Evolutionary conservation across 2,113 vertebrate genomes (phyloP), one percentile per base, ranked within the genome.

Genomic region (Gasterosteus aculeatus): DNA sequence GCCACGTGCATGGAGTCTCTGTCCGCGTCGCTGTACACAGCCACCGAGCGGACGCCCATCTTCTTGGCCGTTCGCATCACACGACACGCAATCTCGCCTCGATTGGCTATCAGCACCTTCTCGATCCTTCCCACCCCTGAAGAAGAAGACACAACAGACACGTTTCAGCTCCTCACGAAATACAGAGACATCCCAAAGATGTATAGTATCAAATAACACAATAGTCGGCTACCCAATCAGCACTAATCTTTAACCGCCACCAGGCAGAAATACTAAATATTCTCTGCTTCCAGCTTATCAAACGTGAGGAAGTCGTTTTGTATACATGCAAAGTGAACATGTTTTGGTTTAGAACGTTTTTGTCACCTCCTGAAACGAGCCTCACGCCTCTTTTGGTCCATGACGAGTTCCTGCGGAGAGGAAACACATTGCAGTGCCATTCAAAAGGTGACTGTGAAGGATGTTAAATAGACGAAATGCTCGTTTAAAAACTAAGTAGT

Each of bases 71-170:
- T 98, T 29, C 96, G 91, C 91, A 99, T 99, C 90, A 99, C 98
- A 35, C 98, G 95, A 83, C 98, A 99, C 0, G 98, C 98, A 2
- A 99, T 99, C 92, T 99, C 98, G 58, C 98, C 98, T 81, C 98
- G 92, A 79, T 99, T 99, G 78, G 98, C 98, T 0, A 99, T 95
- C 1, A 99, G 94, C 66, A 99, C 92, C 72, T 98, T 99, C 84
- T 95, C 95, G 69, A 99, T 99, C 78, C 90, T 94, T 49, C 69
- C 89, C 68, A 70, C 81, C 64, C 92, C 97, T 97, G 78, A 7
- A 88, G 12, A 7, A 88, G 12, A 76, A 75, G 75, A 92, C 51
- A 62, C 12, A 47, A 2, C 0, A 54, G 3, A 68, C 15, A 51
- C 3, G 3, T 33, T 0, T 2, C 5, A 46, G 12, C 4, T 73